These are phyloP conservation scores for Apamea epomidion DNA, from an alignment of 2,888 invertebrate genomes.

Conservation along the genomic window DNA sequence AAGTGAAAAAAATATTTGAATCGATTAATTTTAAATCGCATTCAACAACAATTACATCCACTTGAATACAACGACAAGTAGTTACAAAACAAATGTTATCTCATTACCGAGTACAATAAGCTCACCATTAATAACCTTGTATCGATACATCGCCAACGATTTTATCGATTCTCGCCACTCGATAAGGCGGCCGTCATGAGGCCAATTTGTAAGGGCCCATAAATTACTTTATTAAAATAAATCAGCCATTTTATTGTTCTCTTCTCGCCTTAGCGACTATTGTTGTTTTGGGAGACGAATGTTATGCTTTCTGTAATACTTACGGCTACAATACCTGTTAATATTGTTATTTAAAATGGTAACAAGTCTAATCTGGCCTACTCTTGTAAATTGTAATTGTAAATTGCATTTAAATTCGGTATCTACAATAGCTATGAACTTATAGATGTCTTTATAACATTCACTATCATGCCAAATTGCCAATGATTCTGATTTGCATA, in stretches of 20 bases:
- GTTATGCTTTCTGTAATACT: constrained; percentile 59
- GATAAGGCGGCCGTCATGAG: constrained; percentile 85
- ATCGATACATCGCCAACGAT: constrained; percentile 83
- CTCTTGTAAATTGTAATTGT: not conserved
- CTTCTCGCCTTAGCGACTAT: constrained; percentile 85
- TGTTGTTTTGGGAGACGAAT: constrained; percentile 77
- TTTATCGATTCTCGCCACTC: constrained; percentile 84
- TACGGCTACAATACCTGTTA: not conserved
- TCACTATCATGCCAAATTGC: not conserved
- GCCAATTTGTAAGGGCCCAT: constrained; percentile 88
- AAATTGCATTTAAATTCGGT: not conserved
- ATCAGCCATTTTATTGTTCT: constrained; percentile 89
- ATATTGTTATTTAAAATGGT: not conserved
- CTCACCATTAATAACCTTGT: constrained; percentile 84
- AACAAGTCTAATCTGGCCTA: not conserved
- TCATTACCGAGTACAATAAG: constrained; percentile 84
- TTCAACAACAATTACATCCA: constrained; percentile 18
- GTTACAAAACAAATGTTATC: constrained; percentile 74
- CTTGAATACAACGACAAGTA: constrained; percentile 48
- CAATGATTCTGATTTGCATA: not conserved
- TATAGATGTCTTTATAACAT: not conserved
- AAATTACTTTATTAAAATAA: constrained; percentile 90
- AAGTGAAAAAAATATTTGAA: not conserved
- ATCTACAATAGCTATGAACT: not conserved
- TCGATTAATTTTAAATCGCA: not conserved